These are phyloP conservation scores for Artibeus jamaicensis DNA, from an alignment of 2,797 vertebrate genomes.

Conservation along the genomic window DNA sequence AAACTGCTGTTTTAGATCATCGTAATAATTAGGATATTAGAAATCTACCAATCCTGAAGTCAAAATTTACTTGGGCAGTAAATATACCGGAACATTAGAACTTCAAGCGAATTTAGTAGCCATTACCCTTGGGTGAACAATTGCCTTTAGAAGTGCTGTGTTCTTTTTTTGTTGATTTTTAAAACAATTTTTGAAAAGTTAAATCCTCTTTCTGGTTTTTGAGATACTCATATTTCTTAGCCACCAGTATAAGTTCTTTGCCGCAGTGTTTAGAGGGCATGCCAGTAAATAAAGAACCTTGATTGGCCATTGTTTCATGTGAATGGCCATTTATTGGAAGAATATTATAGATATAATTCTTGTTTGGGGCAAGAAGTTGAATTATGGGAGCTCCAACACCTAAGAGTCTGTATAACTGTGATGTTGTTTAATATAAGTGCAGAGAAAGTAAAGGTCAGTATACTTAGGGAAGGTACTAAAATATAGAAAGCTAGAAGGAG, in stretches of 20 bases:
- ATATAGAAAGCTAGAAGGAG: background rate
- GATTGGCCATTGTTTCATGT: background rate
- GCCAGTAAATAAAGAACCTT: background rate
- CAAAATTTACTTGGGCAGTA: background rate
- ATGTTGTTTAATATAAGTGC: background rate
- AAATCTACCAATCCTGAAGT: background rate
- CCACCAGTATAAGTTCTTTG: background rate
- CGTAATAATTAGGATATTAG: background rate
- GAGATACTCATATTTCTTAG: background rate
- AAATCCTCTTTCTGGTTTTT: background rate
- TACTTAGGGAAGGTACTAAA: background rate
- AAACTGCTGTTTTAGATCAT: background rate
- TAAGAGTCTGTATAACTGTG: background rate
- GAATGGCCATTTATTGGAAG: background rate
- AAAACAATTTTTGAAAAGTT: background rate
- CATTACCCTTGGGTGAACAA: background rate
- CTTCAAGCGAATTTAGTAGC: background rate
- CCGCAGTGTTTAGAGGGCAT: background rate
- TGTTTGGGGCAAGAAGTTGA: background rate
- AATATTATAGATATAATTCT: background rate
- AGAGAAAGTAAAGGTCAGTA: background rate
- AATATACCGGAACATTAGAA: background rate
- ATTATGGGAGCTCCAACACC: background rate
- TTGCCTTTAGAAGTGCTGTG: background rate
- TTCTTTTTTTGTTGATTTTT: background rate